Evolutionary conservation across 2,797 vertebrate genomes (phyloP), one percentile per base, ranked within the genome.

Genomic region (Xyrichtys novacula): DNA sequence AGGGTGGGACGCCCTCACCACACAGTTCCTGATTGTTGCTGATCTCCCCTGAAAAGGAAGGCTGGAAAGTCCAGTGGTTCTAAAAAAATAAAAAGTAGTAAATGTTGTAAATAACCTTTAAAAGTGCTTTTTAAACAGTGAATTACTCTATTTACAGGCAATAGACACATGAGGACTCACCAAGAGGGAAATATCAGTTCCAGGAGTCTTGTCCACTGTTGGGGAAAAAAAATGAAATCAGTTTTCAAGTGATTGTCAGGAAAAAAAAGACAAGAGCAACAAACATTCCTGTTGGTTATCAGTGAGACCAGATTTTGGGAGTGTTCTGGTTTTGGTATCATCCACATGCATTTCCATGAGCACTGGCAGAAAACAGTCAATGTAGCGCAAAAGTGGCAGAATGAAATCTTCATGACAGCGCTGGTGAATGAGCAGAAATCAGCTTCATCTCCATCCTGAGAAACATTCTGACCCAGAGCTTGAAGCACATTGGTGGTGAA

Each of bases 141-240:
- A 5, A 1, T 43, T 20, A n/a, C n/a, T 32, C 22, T 16, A 20
- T 42, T 8, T n/a, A 49, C 34, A n/a, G 54, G 15, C 5, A 36
- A 22, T 1, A 32, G 17, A 50, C 0, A 23, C 19, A 42, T 3
- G 3, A 53, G 20, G 22, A 73, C 85, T 83, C 71, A 94, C 93
- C 83, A 60, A 20, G 11, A 61, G 71, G 17, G 49, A 22, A n/a
- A 48, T 22, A 61, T 91, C 87, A 94, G 85, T 88, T 94, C 94
- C 92, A 94, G 88, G 46, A 89, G 40, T 95, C 93, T 71, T 92
- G 85, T 62, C 92, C 92, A 43, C 94, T 95, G 87, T 69, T 50
- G 60, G 63, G 64, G 62, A 38, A 55, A 65, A 2, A 71, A 67
- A 52, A 63, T 12, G 2, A 34, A 39, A 47, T 70, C 11, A 74